A percentile compares a stretch with the other conserved stretches of the same genome.
phyloP scores from a whole-genome alignment of 2,797 vertebrate species.

The Hylomyscus alleni region DNA sequence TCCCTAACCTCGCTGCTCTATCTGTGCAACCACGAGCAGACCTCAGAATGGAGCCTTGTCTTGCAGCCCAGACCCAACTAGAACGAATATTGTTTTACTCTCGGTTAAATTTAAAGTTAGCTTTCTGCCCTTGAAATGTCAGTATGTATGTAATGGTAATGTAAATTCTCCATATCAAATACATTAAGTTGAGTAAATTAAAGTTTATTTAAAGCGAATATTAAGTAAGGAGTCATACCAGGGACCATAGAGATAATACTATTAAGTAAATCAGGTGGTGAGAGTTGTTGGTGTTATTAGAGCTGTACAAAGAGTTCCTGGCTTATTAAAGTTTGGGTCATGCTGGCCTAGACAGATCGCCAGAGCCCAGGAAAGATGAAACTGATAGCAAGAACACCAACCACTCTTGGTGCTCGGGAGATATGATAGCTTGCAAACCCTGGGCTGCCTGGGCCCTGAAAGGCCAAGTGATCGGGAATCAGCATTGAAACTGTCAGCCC shows the following conservation, averaged over 20 bases:
- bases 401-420: not conserved
- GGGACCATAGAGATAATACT: not conserved
- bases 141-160: not conserved
- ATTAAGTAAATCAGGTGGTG: not conserved
- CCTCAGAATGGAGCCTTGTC: not conserved
- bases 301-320: not conserved
- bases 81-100: not conserved
- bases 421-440: not conserved
- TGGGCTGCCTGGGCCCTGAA: not conserved
- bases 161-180: slow-evolving; percentile 46
- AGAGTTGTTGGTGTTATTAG: not conserved
- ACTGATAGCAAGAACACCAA: not conserved
- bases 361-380: not conserved
- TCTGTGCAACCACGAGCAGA: not conserved
- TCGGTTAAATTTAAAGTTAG: not conserved
- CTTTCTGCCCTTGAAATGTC: not conserved
- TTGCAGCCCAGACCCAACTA: not conserved
- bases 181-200: not conserved
- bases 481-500: not conserved
- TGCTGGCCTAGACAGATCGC: not conserved
- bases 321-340: not conserved
- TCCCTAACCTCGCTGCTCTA: not conserved
- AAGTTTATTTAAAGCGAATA: slow-evolving; percentile 55
- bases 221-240: not conserved
- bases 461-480: not conserved